Evolutionary conservation across 2,797 vertebrate species (phyloP).

Genomic region (Danio choprae): DNA sequence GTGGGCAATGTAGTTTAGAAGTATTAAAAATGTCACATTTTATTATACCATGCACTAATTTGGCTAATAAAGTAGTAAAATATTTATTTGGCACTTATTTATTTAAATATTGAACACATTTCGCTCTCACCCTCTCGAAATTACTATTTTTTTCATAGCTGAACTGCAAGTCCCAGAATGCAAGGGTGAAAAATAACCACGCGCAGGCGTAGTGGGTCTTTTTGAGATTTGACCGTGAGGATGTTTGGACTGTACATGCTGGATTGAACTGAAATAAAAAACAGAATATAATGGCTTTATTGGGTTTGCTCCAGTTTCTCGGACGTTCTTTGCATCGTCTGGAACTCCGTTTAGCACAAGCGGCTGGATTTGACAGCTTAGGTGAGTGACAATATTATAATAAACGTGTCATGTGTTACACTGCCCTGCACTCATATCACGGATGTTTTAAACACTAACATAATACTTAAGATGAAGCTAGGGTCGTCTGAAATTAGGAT

Average conservation of each 20-base stretch:
- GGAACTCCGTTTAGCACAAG: constrained; percentile 73
- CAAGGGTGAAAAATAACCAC: not conserved
- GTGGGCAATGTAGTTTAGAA: constrained; percentile 2
- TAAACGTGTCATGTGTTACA: not conserved
- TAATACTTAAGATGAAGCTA: not conserved
- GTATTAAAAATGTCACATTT: not conserved
- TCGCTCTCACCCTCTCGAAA: not conserved
- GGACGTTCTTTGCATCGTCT: constrained; percentile 71
- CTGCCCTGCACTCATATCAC: not conserved
- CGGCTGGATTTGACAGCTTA: constrained; percentile 70
- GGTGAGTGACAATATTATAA: constrained; percentile 66
- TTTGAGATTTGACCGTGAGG: constrained; percentile 73
- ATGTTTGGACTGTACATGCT: constrained; percentile 48
- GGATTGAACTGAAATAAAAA: constrained; percentile 22
- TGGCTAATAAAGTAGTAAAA: not conserved
- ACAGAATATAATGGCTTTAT: constrained; percentile 63
- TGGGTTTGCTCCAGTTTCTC: constrained; percentile 69
- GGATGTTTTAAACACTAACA: not conserved
- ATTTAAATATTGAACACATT: not conserved
- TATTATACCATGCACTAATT: not conserved
- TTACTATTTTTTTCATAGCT: not conserved
- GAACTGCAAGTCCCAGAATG: constrained; percentile 46
- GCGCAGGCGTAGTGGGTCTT: constrained; percentile 33
- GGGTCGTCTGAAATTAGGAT: not conserved
- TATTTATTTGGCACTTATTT: not conserved